Evolutionary conservation across 1,140 invertebrate genomes (phyloP), one percentile per base, ranked within the genome.

Genomic region (Anastatus disparis): DNA sequence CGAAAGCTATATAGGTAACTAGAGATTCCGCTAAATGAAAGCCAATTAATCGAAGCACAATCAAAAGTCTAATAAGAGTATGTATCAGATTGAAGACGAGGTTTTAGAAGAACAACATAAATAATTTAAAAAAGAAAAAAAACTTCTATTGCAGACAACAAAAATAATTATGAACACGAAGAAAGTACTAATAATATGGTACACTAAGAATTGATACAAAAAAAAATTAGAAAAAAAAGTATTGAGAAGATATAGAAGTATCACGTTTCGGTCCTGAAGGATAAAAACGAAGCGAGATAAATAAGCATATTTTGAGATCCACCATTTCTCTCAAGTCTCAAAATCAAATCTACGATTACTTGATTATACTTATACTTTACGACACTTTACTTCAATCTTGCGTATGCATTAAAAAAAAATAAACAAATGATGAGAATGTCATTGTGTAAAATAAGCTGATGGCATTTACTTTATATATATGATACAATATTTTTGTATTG

Each of bases 341-440:
- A n/a, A n/a, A 81, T 79, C 76, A 82, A 83, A 77, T 81, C 81
- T 84, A 84, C 82, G 69, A 80, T 82, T 85, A 84, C 81, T 84
- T 79, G 78, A 83, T 78, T 82, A 82, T 83, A 84, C 78, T 85
- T 84, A 84, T 82, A 84, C 80, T 82, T 81, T 84, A 83, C 81
- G 80, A 83, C 82, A 84, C 81, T 74, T 81, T 84, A 85, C 82
- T 85, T 84, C 79, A 81, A 79, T 84, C 80, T 84, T 84, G 82
- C 83, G 78, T 81, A 84, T 84, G 82, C 84, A 83, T 82, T 81
- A 79, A 80, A 80, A 80, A 81, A 79, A 76, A 63, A 64, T 46
- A 76, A 82, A 79, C 75, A 80, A 81, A 79, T 77, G 80, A 83
- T 80, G 77, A 80, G 79, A 83, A 82, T 78, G 80, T 84, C 78